A percentile compares a stretch with the other conserved stretches of the same genome.
phyloP scores from a whole-genome alignment of 1,140 invertebrate species.

The Paracyclopina nana region DNA sequence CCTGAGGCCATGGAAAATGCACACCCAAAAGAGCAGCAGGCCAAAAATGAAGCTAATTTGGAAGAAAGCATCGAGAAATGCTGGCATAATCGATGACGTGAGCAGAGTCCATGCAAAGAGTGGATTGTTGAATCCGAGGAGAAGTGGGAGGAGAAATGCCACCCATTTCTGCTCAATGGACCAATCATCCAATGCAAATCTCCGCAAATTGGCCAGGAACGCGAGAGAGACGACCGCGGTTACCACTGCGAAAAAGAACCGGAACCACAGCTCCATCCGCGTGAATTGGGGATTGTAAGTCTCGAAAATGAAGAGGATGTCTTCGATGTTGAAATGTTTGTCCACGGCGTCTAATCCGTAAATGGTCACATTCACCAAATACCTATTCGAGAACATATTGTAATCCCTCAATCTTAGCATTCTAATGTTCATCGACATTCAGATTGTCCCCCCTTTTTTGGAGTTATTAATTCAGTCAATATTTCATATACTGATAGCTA shows the following conservation, averaged over 20 bases:
- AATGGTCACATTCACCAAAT: slow-evolving; percentile 4
- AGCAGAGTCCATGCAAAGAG: slow-evolving; percentile 76
- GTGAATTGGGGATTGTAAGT: slow-evolving; percentile 87
- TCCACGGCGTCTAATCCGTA: slow-evolving; percentile 1
- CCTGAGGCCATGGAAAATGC: slow-evolving; percentile 76
- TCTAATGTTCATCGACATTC: no score
- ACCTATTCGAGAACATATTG: no score
- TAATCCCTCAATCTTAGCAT: no score
- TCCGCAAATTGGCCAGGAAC: slow-evolving; percentile 41
- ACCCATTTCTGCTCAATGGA: slow-evolving; percentile 96
- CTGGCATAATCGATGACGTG: slow-evolving; percentile 68
- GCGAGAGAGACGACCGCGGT: slow-evolving; percentile 74
- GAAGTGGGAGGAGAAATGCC: slow-evolving; percentile 61
- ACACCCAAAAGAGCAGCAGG: slow-evolving; percentile 79
- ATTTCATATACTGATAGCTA: no score
- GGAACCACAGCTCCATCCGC: slow-evolving; percentile 88
- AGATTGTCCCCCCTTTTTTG: no score
- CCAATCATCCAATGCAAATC: slow-evolving; percentile 76
- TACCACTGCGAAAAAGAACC: slow-evolving; percentile 70
- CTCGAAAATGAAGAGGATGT: slow-evolving; percentile 55
- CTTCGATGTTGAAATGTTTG: slow-evolving; percentile 6
- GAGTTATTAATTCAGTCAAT: no score
- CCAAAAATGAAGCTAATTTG: slow-evolving; percentile 73
- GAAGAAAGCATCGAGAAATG: slow-evolving; percentile 67
- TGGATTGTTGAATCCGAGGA: slow-evolving; percentile 83